Base-by-base conservation (phyloP, 37 sponge, comb jelly and placozoan genomes). In the Spongilla lacustris region DNA sequence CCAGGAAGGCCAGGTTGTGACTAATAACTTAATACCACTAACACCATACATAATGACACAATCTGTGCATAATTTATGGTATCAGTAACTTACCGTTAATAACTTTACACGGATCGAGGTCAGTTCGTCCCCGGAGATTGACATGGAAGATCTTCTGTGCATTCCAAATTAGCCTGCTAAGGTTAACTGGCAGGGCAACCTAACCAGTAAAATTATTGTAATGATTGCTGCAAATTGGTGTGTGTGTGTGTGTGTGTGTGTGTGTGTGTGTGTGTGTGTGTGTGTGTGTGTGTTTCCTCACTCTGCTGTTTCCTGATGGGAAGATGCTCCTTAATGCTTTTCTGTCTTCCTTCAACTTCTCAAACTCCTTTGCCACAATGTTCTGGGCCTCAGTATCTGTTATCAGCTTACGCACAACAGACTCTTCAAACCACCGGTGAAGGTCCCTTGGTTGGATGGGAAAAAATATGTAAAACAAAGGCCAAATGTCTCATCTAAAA, bases 111-210 rank as follows among this genome's bases (percentile, higher is more conserved):
- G 99, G 99, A 75, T 96, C 91, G 38, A 99, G 93, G 76, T 99
- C 98, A 69, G 89, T 91, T 1, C 85, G 90, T 0, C 75, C 71
- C 12, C 94, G 76, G 38, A 70, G 89, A 87, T 97, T 87, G 37
- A 97, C 88, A 81, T 97, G 92, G 80, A 99, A 99, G 31, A 94
- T 83, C 68, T 99, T 97, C 92, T 97, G 97, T 14, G 99, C 99
- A 85, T 97, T 97, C 92, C 96, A 96, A 41, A 99, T 99, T 35
- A 99, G 89, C 31, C 99, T 81, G 24, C 50, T 78, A 80, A 99
- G 89, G 70, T 97, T 93, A 14, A 97, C 98, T 2, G 99, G 99
- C 41, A 98, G 85, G 17, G 88, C 99, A 10, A 95, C 91, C 91
- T 94, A 73, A 46, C 76, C 33, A 25, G 69, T 79, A 0, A 50